Conservation (phyloP, 2,113 vertebrate genomes). For the Athene noctua region DNA sequence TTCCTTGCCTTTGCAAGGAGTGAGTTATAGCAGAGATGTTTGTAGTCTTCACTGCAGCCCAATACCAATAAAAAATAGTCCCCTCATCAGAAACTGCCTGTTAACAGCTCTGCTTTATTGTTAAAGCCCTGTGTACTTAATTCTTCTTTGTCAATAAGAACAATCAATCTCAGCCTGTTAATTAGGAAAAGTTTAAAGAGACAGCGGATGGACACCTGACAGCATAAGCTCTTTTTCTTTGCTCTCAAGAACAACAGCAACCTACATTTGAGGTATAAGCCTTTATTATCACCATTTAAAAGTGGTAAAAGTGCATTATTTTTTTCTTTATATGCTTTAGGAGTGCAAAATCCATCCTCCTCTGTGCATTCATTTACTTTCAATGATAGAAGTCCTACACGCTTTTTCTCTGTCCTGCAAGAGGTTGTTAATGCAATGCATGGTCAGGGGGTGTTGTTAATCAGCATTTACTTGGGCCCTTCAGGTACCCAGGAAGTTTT, state of each 20-base stretch:
- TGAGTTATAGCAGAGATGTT: constrained; percentile 64
- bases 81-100: constrained; percentile 60
- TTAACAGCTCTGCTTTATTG: constrained; percentile 67
- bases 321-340: background rate
- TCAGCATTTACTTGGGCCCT: background rate
- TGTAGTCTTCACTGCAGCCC: constrained; percentile 56
- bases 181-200: constrained; percentile 60
- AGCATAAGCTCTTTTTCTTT: background rate
- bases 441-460: background rate
- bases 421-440: background rate
- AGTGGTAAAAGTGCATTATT: background rate
- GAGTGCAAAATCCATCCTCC: background rate
- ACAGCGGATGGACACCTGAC: background rate
- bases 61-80: constrained; percentile 54
- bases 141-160: constrained; percentile 61
- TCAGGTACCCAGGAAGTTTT: background rate
- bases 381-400: background rate
- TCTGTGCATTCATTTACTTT: background rate
- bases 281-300: constrained; percentile 11
- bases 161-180: constrained; percentile 61
- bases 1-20: constrained; percentile 21
- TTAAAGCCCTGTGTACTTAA: constrained; percentile 60
- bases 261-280: background rate
- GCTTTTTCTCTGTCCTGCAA: background rate
- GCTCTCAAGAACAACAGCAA: background rate